Conservation (phyloP, 2,113 vertebrate species). For the Petrocephalus microphthalmus region DNA sequence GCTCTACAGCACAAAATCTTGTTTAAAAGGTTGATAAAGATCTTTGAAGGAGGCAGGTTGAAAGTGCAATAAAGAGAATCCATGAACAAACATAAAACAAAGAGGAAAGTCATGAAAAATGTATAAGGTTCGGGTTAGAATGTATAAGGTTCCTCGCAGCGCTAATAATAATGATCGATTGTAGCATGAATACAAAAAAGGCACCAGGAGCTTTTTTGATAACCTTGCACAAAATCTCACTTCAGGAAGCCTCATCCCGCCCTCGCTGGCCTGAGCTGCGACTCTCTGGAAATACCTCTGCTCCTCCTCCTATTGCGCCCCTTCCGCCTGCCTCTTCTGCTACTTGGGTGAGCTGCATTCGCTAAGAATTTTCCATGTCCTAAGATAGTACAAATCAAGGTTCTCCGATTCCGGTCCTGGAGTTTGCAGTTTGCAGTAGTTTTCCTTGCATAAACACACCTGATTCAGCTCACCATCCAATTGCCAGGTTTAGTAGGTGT, state of each 20-base stretch:
- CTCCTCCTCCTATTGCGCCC: neutral
- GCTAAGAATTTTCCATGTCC: neutral
- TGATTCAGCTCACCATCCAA: neutral
- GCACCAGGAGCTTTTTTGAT: neutral
- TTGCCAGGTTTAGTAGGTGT: neutral
- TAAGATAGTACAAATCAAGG: neutral
- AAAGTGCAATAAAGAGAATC: neutral
- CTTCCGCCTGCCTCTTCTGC: no score
- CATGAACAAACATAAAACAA: slow-evolving; percentile 1
- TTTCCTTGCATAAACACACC: neutral
- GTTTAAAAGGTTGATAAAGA: slow-evolving; percentile 5
- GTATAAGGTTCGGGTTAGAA: neutral
- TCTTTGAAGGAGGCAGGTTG: neutral
- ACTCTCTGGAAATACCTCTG: neutral
- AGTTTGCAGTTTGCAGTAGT: neutral
- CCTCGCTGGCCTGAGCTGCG: neutral
- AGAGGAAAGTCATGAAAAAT: neutral
- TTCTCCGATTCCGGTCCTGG: neutral
- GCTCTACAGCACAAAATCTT: neutral
- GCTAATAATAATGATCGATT: slow-evolving; percentile 11
- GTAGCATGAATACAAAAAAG: neutral
- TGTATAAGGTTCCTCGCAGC: neutral
- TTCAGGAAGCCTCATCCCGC: neutral
- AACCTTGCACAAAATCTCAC: neutral
- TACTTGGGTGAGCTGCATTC: neutral